Conservation (phyloP, 2,888 invertebrate species). For the Phytoseiulus persimilis region DNA sequence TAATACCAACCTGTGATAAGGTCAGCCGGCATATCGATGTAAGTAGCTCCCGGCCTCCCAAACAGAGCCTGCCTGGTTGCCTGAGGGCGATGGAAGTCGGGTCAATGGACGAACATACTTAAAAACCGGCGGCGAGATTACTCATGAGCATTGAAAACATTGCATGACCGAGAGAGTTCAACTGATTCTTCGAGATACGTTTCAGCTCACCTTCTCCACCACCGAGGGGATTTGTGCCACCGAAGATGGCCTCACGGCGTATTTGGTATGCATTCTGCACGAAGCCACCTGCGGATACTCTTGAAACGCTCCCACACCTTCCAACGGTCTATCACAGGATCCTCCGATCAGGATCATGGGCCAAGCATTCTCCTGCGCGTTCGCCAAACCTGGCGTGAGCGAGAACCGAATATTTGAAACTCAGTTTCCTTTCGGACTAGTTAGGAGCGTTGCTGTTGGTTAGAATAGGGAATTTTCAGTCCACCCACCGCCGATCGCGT, state of each 20-base stretch:
- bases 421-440: too few species aligned
- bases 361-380: conserved; percentile 93
- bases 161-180: too few species aligned
- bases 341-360: conserved; percentile 86
- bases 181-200: background rate
- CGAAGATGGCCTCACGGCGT: conserved; percentile 75
- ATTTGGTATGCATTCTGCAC: conserved; percentile 80
- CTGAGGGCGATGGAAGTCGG: conserved; percentile 45
- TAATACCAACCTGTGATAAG: conserved; percentile 47
- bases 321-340: conserved; percentile 80
- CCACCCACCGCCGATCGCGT: conserved; percentile 70
- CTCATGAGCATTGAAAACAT: too few species aligned
- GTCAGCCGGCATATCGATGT: conserved; percentile 85
- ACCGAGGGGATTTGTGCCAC: conserved; percentile 73
- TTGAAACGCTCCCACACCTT: conserved; percentile 91
- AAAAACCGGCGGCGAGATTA: too few species aligned
- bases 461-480: too few species aligned
- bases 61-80: conserved; percentile 72
- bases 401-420: background rate
- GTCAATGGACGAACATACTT: too few species aligned
- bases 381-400: conserved; percentile 60
- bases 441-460: too few species aligned
- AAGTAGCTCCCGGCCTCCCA: conserved; percentile 80
- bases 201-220: conserved; percentile 62
- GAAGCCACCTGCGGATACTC: conserved; percentile 74